These are phyloP conservation scores for Sceloporus undulatus DNA, from an alignment of 2,113 vertebrate species.

Conservation along the genomic window DNA sequence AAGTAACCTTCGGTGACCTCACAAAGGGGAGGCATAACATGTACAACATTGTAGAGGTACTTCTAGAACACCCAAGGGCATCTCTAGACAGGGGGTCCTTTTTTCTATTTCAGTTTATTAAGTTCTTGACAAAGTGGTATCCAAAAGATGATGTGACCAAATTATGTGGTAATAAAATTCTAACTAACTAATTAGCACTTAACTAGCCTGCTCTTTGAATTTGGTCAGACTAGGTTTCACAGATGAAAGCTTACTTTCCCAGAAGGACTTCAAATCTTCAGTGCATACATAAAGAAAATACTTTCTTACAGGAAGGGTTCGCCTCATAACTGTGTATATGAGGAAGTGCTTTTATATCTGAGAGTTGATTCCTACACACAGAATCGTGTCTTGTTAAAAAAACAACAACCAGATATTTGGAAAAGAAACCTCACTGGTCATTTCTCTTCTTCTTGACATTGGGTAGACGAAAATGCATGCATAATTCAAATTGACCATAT, in stretches of 20 bases:
- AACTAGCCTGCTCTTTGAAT: background rate
- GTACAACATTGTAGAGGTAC: too few relatives aligned
- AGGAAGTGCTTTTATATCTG: constrained; percentile 39
- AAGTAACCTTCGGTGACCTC: too few relatives aligned
- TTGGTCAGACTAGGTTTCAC: background rate
- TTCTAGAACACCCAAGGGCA: too few relatives aligned
- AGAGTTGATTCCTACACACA: constrained; percentile 5
- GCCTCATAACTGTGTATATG: background rate
- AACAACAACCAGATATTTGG: constrained; percentile 9
- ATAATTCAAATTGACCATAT: background rate
- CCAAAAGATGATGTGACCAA: background rate
- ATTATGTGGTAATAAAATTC: background rate
- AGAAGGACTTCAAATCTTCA: constrained; percentile 5
- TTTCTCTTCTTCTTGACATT: background rate
- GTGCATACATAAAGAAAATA: constrained; percentile 9
- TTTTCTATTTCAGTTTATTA: background rate
- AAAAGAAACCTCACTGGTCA: background rate
- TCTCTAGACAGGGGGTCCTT: too few relatives aligned
- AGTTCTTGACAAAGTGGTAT: background rate
- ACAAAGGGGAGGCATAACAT: too few relatives aligned
- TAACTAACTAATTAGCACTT: background rate
- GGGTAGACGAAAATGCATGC: background rate
- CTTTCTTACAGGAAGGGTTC: background rate
- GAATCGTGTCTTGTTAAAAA: constrained; percentile 22
- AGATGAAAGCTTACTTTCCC: background rate